These are phyloP conservation scores for Pachydiplax longipennis DNA, from an alignment of 2,888 invertebrate species.

Conservation along the genomic window DNA sequence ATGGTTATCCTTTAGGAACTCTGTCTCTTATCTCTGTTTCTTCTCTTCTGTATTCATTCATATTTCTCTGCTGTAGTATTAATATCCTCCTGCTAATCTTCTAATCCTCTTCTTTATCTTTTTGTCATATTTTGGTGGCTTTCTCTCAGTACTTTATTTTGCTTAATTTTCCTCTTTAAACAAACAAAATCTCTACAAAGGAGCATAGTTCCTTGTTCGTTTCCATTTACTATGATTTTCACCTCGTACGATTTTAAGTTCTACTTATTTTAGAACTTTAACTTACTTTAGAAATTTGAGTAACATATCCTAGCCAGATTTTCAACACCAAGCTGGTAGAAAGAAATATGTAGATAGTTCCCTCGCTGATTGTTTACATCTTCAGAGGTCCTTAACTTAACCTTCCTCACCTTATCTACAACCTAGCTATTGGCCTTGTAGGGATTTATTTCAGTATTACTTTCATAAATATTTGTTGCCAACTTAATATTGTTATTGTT, in stretches of 20 bases:
- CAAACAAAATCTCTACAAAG: not conserved
- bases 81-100: not conserved
- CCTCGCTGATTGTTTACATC: constrained; percentile 8
- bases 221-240: not conserved
- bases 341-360: constrained; percentile 29
- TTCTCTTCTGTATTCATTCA: not conserved
- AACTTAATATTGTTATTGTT: not conserved
- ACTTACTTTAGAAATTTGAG: constrained; percentile 10
- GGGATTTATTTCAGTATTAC: not conserved
- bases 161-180: not conserved
- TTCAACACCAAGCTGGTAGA: not conserved
- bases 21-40: constrained; percentile 25
- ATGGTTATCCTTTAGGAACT: not conserved
- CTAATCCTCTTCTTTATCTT: not conserved
- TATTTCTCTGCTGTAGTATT: not conserved
- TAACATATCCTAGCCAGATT: constrained; percentile 2
- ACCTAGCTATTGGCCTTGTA: constrained; percentile 5
- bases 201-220: not conserved
- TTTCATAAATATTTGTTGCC: constrained; percentile 23
- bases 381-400: constrained; percentile 34
- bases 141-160: not conserved
- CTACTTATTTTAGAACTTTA: too few relatives aligned
- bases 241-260: not conserved
- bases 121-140: not conserved
- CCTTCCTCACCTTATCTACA: not conserved